Conservation (phyloP, 2,113 vertebrate genomes). For the Pterophyllum scalare region DNA sequence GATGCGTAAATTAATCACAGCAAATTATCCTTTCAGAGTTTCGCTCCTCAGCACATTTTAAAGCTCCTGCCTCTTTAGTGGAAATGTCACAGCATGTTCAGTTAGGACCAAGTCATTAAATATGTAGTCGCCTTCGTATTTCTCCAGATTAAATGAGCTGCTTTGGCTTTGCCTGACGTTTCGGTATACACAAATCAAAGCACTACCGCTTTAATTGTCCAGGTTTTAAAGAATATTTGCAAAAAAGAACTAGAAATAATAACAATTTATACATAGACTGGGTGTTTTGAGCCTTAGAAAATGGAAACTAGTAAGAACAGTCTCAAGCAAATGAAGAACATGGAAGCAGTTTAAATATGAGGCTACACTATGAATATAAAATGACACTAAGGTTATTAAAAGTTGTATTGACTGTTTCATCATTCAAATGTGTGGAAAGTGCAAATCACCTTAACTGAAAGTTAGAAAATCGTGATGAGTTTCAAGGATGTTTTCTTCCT, state of each 20-base stretch:
- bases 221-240: conserved; percentile 32
- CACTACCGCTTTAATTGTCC: conserved; percentile 28
- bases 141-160: neutral
- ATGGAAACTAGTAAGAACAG: neutral
- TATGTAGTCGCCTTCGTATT: conserved; percentile 47
- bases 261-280: conserved; percentile 8
- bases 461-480: neutral
- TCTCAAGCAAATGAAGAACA: neutral
- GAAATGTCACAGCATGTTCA: conserved; percentile 58
- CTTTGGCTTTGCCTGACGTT: conserved; percentile 32
- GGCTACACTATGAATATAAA: neutral
- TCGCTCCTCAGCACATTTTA: conserved; percentile 34
- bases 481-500: neutral
- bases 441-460: neutral
- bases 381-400: neutral
- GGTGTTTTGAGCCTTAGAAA: conserved; percentile 4
- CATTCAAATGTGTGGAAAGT: neutral
- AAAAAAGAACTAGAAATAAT: conserved; percentile 1
- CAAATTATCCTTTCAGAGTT: conserved; percentile 42
- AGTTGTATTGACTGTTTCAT: neutral
- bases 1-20: conserved; percentile 36
- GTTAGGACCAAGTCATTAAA: conserved; percentile 68
- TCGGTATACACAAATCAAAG: conserved; percentile 37
- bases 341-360: conserved; percentile 1
- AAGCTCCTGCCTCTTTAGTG: conserved; percentile 40